Conservation (phyloP, 1,140 invertebrate species). For the Linepithema humile region DNA sequence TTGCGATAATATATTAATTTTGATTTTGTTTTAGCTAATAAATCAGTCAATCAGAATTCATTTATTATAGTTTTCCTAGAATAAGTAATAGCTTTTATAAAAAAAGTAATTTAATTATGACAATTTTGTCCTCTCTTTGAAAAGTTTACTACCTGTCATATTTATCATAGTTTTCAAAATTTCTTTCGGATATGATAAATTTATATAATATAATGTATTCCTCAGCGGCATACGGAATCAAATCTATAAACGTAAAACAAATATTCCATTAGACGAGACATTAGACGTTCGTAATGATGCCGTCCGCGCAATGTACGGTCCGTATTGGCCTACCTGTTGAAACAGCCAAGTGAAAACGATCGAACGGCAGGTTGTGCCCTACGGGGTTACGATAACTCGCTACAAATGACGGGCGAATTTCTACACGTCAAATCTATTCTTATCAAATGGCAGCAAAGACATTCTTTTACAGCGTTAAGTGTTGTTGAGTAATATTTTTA, state of each 20-base stretch:
- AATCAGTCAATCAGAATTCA: neutral
- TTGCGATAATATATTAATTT: neutral
- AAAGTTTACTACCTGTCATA: neutral
- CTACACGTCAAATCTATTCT: neutral
- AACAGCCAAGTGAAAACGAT: conserved; percentile 56
- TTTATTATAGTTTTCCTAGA: neutral
- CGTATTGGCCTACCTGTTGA: conserved; percentile 71
- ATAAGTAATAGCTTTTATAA: neutral
- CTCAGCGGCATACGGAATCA: neutral
- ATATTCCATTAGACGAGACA: neutral
- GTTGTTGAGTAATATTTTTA: too few relatives aligned
- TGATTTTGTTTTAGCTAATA: neutral
- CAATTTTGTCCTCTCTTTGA: neutral
- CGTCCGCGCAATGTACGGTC: too few relatives aligned
- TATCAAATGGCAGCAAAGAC: neutral
- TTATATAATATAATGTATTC: neutral
- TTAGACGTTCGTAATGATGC: conserved; percentile 44
- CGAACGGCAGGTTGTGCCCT: conserved; percentile 13
- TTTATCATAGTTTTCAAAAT: too few relatives aligned
- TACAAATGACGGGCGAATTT: too few relatives aligned
- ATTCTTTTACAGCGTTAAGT: neutral
- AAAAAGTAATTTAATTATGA: neutral
- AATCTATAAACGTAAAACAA: conserved; percentile 12
- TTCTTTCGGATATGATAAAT: too few relatives aligned
- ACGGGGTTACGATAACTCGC: neutral